Percentiles rank a stretch among this genome's conserved stretches.
These are phyloP conservation scores for Aproaerema taeniolella DNA, from an alignment of 2,888 invertebrate species.

Conservation along the genomic window DNA sequence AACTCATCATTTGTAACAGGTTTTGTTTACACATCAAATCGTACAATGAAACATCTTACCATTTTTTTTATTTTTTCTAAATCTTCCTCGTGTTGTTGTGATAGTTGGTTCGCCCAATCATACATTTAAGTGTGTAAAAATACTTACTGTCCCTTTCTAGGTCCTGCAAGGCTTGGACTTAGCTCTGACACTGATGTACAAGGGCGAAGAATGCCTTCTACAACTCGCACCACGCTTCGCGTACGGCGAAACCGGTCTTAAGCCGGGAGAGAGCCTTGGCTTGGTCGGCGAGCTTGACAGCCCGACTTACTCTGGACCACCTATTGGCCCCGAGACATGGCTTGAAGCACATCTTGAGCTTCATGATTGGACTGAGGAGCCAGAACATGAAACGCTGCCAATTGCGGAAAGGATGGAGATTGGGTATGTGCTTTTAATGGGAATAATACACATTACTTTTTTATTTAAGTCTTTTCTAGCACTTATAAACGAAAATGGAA, in stretches of 20 bases:
- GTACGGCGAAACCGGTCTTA: slow-evolving; percentile 85
- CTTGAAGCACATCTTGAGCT: slow-evolving; percentile 85
- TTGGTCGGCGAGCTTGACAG: slow-evolving; percentile 49
- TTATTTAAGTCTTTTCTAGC: no score
- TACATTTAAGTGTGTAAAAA: no score
- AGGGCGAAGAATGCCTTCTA: slow-evolving; percentile 86
- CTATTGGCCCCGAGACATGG: slow-evolving; percentile 81
- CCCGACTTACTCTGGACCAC: slow-evolving; percentile 60
- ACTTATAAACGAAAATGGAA: no score
- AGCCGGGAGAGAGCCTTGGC: slow-evolving; percentile 64
- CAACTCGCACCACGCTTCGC: slow-evolving; percentile 88
- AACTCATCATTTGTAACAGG: no score
- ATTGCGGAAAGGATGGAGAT: slow-evolving; percentile 83
- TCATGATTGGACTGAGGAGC: slow-evolving; percentile 80
- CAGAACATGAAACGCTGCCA: slow-evolving; percentile 81
- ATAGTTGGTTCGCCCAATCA: no score
- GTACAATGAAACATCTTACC: no score
- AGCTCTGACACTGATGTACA: slow-evolving; percentile 89
- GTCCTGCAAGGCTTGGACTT: slow-evolving; percentile 90
- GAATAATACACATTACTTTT: no score
- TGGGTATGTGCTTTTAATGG: slow-evolving; percentile 74
- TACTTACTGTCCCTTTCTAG: no score
- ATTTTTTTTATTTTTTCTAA: no score
- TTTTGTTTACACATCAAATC: no score
- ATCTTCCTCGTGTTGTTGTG: no score